A percentile compares a stretch with the other conserved stretches of the same genome.
These are phyloP conservation scores for Napeogenes inachia DNA, from an alignment of 2,888 invertebrate species.

Conservation along the genomic window DNA sequence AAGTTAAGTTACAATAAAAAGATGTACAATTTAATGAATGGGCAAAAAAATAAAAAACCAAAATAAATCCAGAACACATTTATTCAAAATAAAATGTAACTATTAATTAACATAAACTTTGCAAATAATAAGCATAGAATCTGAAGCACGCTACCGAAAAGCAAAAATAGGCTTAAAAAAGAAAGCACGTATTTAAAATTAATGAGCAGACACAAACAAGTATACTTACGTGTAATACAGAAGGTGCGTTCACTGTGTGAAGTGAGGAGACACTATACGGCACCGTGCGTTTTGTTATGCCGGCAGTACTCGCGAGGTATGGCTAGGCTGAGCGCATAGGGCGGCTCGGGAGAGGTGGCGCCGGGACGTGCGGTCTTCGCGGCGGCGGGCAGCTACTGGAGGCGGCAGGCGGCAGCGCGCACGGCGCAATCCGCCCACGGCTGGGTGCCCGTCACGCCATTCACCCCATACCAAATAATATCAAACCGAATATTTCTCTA, in stretches of 20 bases:
- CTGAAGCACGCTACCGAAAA: constrained; percentile 18
- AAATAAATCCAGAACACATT: constrained; percentile 11
- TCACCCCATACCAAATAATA: constrained; percentile 61
- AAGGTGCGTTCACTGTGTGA: constrained; percentile 28
- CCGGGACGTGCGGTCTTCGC: constrained; percentile 64
- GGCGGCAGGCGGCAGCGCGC: constrained; percentile 44
- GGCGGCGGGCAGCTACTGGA: constrained; percentile 62
- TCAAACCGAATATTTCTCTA: constrained; percentile 44
- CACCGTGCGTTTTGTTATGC: constrained; percentile 58
- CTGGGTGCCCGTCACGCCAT: constrained; percentile 54
- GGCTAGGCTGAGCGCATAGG: constrained; percentile 39
- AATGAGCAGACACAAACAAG: constrained; percentile 10
- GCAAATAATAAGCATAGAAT: constrained; percentile 13
- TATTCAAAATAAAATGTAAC: constrained; percentile 1
- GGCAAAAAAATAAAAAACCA: not conserved
- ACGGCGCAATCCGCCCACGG: constrained; percentile 61
- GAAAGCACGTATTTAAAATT: constrained; percentile 26
- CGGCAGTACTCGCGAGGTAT: constrained; percentile 39
- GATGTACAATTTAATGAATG: too few relatives aligned
- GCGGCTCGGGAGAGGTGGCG: constrained; percentile 34
- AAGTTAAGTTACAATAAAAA: too few relatives aligned
- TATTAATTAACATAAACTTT: constrained; percentile 2
- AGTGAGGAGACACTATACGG: constrained; percentile 49
- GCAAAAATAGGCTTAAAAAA: constrained; percentile 22
- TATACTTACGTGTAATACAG: constrained; percentile 49